These are phyloP conservation scores for Ischnus inquisitorius DNA, from an alignment of 2,888 invertebrate species.

Conservation along the genomic window DNA sequence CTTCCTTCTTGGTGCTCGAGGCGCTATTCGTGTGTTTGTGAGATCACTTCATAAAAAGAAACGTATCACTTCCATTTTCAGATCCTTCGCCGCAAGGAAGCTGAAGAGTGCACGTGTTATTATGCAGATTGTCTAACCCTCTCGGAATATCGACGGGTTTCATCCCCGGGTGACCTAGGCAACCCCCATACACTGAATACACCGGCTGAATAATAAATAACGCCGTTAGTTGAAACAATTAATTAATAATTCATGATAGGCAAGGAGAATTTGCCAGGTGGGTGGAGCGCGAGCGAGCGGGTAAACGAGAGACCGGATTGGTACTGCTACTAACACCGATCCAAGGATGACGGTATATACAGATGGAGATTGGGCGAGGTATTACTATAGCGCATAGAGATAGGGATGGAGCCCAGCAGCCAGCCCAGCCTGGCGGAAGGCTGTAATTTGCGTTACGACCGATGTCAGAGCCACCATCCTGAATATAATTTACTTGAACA, in stretches of 20 bases:
- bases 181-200: constrained; percentile 54
- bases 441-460: constrained; percentile 84
- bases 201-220: constrained; percentile 84
- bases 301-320: constrained; percentile 69
- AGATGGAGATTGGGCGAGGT: constrained; percentile 49
- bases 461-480: constrained; percentile 82
- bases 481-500: constrained; percentile 85
- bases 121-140: not conserved
- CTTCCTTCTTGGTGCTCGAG: not conserved
- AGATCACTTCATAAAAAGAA: not conserved
- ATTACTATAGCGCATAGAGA: constrained; percentile 45
- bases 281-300: constrained; percentile 72
- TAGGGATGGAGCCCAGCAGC: constrained; percentile 65
- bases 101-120: not conserved
- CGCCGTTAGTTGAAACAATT: constrained; percentile 85
- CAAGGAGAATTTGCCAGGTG: constrained; percentile 81
- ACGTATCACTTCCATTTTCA: not conserved
- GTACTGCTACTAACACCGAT: constrained; percentile 38
- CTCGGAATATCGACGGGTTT: constrained; percentile 23
- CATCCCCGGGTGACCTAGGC: constrained; percentile 12
- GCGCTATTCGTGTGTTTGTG: not conserved
- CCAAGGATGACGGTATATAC: constrained; percentile 53
- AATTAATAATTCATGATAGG: constrained; percentile 86
- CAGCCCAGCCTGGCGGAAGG: constrained; percentile 76
- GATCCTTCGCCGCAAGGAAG: too few species aligned